A percentile compares a stretch with the other conserved stretches of the same genome.
Evolutionary conservation across 2,888 invertebrate genomes (phyloP).

Genomic region (Tipula helvola): DNA sequence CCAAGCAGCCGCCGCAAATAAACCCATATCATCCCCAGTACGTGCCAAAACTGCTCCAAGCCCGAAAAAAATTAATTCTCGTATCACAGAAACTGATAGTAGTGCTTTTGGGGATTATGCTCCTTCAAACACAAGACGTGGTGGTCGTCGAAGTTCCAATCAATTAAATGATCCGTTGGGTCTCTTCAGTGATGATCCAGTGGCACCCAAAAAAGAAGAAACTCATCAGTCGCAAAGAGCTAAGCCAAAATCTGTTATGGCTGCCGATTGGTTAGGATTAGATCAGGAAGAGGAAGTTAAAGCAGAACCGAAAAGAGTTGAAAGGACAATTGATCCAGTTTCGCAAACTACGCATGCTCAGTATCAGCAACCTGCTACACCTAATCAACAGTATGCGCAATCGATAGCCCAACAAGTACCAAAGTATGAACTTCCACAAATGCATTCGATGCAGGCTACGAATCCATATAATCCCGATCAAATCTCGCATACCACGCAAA

Average conservation of each 20-base stretch:
- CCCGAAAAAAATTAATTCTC: conserved; percentile 19
- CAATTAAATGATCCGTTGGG: conserved; percentile 22
- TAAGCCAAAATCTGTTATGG: conserved; percentile 19
- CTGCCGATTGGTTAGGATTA: conserved; percentile 33
- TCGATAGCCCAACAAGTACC: neutral
- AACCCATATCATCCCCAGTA: conserved; percentile 18
- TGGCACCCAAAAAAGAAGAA: neutral
- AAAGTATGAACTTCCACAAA: neutral
- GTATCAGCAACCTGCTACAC: neutral
- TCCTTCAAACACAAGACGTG: conserved; percentile 28
- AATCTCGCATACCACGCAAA: neutral
- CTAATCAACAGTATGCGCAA: neutral
- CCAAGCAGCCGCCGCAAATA: conserved; percentile 12
- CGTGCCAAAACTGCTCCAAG: conserved; percentile 18
- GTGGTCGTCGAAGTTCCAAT: conserved; percentile 27
- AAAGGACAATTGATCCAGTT: neutral
- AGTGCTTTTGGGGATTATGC: conserved; percentile 19
- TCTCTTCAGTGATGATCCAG: conserved; percentile 15
- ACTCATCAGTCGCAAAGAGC: neutral
- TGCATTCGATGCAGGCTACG: neutral
- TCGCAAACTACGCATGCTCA: neutral
- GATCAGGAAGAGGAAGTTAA: conserved; percentile 13
- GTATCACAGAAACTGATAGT: conserved; percentile 14
- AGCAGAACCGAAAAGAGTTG: neutral
- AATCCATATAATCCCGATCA: neutral